These are phyloP conservation scores for Centropyge bicolor DNA, from an alignment of 2,797 vertebrate species.

Conservation along the genomic window DNA sequence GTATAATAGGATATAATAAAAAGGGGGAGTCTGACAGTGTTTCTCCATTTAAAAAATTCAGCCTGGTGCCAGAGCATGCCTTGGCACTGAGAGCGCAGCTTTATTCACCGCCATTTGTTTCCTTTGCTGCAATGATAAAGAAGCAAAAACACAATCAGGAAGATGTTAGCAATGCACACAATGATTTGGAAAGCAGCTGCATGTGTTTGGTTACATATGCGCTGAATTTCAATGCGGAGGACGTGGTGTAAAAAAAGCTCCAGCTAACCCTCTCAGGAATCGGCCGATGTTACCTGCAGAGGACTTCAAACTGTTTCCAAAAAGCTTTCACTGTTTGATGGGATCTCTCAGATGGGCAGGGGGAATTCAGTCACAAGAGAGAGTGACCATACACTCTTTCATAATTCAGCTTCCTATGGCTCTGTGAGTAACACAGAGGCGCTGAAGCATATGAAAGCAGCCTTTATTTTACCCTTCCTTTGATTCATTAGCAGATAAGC, in stretches of 20 bases:
- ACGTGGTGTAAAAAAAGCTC: background rate
- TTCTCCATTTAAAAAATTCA: slow-evolving; percentile 19
- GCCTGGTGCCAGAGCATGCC: slow-evolving; percentile 20
- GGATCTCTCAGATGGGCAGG: background rate
- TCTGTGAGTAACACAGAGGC: background rate
- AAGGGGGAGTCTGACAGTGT: slow-evolving; percentile 1
- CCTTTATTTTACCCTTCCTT: slow-evolving; percentile 19
- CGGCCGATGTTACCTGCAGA: background rate
- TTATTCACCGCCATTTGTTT: slow-evolving; percentile 23
- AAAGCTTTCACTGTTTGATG: slow-evolving; percentile 14
- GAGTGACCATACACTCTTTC: slow-evolving; percentile 1
- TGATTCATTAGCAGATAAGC: slow-evolving; percentile 41
- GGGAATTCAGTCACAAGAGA: slow-evolving; percentile 37
- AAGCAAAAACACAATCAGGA: background rate
- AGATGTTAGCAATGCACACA: background rate
- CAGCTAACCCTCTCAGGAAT: background rate
- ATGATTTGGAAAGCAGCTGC: background rate
- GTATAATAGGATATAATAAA: slow-evolving; percentile 12
- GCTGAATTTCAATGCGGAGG: background rate
- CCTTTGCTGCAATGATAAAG: slow-evolving; percentile 4
- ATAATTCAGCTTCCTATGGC: slow-evolving; percentile 13
- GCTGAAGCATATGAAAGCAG: slow-evolving; percentile 13
- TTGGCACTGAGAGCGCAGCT: slow-evolving; percentile 12
- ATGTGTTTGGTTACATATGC: slow-evolving; percentile 5
- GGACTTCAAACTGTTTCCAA: slow-evolving; percentile 23